Percentiles rank a stretch among this genome's conserved stretches.
Conservation (phyloP, 2,797 vertebrate species). For the Zalophus californianus region DNA sequence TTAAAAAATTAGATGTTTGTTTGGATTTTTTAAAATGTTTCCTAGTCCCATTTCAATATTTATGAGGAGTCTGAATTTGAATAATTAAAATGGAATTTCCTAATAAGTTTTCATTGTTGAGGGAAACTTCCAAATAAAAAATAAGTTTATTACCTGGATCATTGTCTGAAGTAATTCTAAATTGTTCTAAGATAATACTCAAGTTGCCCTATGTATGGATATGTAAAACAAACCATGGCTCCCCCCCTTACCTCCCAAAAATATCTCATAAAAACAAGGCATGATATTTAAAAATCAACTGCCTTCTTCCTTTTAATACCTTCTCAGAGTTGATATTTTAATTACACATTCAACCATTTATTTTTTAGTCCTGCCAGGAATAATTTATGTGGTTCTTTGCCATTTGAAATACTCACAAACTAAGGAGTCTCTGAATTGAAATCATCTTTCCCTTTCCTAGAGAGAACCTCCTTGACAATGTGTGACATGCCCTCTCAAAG, state of each 20-base stretch:
- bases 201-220: not conserved
- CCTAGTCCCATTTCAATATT: not conserved
- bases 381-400: not conserved
- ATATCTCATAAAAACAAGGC: not conserved
- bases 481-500: not conserved
- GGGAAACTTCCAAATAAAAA: not conserved
- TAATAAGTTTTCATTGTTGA: not conserved
- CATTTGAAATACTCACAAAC: not conserved
- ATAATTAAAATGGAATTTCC: not conserved
- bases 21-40: not conserved
- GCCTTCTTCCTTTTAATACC: not conserved
- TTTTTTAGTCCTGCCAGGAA: constrained; percentile 15
- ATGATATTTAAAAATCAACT: constrained; percentile 11
- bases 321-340: not conserved
- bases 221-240: not conserved
- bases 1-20: not conserved
- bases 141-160: not conserved
- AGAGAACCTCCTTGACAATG: not conserved
- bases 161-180: constrained; percentile 23
- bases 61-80: not conserved
- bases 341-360: not conserved
- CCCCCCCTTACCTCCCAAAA: not conserved
- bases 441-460: not conserved
- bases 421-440: not conserved
- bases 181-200: not conserved